phyloP scores from a whole-genome alignment of 2,797 vertebrate species.

The Melopsittacus undulatus region DNA sequence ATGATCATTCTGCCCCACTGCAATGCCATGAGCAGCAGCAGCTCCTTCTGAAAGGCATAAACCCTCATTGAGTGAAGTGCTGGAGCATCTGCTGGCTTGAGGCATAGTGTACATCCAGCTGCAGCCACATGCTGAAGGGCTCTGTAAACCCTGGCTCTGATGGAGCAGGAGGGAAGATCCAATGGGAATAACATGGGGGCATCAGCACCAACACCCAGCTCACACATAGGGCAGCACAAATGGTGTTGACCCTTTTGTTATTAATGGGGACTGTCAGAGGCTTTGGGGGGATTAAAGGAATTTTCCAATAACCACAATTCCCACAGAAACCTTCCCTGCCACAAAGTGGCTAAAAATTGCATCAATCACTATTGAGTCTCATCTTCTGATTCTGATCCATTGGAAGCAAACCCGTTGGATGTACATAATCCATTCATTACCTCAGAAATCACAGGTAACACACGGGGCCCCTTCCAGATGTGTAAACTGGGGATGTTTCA shows the following conservation, averaged over 20 bases:
- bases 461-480: not conserved
- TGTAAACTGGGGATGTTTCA: not conserved
- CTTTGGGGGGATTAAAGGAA: not conserved
- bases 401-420: not conserved
- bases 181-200: not conserved
- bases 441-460: constrained; percentile 6
- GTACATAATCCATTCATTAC: constrained; percentile 14
- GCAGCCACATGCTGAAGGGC: not conserved
- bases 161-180: not conserved
- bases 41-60: not conserved
- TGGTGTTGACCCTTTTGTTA: not conserved
- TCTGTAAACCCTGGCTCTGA: not conserved
- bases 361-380: constrained; percentile 11
- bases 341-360: not conserved
- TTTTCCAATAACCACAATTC: constrained; percentile 18
- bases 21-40: not conserved
- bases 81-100: not conserved
- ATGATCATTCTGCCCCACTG: not conserved
- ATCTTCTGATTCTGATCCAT: not conserved
- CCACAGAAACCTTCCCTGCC: not conserved
- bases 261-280: not conserved
- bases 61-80: not conserved
- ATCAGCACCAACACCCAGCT: not conserved
- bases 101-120: not conserved
- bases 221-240: not conserved